A percentile compares a stretch with the other conserved stretches of the same genome.
Conservation (phyloP, 2,797 vertebrate genomes). For the Sebastes hubbsi region DNA sequence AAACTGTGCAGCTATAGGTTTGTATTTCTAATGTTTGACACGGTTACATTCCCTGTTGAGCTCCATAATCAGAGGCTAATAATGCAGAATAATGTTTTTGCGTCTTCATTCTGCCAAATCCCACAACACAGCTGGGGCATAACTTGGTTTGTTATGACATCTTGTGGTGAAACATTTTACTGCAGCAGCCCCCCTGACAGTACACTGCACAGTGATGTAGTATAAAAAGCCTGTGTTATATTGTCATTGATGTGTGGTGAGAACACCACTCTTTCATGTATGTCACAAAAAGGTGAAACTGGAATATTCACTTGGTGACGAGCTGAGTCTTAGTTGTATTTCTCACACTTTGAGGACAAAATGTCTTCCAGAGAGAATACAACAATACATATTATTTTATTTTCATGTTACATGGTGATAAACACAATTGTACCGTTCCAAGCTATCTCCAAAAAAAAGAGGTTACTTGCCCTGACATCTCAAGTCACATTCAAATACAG, state of each 20-base stretch:
- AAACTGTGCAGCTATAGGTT: background rate
- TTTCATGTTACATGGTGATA: slow-evolving; percentile 80
- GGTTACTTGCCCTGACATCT: slow-evolving; percentile 59
- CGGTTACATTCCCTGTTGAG: background rate
- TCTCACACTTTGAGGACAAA: slow-evolving; percentile 33
- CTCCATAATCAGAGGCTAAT: background rate
- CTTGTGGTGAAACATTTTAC: slow-evolving; percentile 36
- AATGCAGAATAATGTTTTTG: background rate
- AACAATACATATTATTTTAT: slow-evolving; percentile 81
- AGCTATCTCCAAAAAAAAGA: slow-evolving; percentile 60
- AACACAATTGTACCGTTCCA: slow-evolving; percentile 75
- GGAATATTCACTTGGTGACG: background rate
- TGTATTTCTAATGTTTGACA: background rate
- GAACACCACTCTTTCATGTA: background rate
- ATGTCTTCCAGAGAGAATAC: slow-evolving; percentile 48
- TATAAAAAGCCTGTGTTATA: background rate
- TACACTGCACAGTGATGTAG: background rate
- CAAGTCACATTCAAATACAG: slow-evolving; percentile 80
- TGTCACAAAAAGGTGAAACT: background rate
- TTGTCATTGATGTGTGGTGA: background rate
- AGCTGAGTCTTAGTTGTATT: background rate
- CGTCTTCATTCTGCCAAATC: background rate
- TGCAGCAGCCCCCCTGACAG: background rate
- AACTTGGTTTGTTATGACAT: slow-evolving; percentile 31
- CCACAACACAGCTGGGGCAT: background rate